These are phyloP conservation scores for Enteromius trimaculatus DNA, from an alignment of 2,797 vertebrate genomes.

Conservation along the genomic window DNA sequence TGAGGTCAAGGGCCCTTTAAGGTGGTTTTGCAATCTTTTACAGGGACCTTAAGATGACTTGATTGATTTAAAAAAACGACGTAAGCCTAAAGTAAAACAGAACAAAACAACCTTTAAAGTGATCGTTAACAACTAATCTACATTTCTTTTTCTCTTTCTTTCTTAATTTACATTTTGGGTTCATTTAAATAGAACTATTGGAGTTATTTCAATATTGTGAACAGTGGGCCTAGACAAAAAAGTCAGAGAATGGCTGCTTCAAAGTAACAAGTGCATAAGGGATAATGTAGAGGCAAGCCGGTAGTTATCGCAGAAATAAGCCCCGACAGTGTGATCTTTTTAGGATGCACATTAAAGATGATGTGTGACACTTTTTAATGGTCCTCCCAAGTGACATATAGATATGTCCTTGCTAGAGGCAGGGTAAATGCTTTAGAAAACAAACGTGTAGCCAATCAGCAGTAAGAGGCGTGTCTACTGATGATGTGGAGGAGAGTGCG, in stretches of 20 bases:
- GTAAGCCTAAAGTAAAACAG: background rate
- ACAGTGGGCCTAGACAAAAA: background rate
- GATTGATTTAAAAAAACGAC: background rate
- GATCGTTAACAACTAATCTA: background rate
- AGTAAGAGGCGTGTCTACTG: too few relatives aligned
- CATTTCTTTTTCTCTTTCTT: background rate
- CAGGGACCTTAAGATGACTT: background rate
- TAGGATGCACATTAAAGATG: background rate
- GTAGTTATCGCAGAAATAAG: too few relatives aligned
- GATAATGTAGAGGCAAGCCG: too few relatives aligned
- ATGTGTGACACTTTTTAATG: background rate
- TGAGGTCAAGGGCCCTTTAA: background rate
- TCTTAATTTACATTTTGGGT: background rate
- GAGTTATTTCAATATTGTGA: background rate
- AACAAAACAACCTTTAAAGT: background rate
- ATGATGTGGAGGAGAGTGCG: too few relatives aligned
- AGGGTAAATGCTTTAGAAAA: too few relatives aligned
- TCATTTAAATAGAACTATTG: background rate
- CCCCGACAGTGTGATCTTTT: background rate
- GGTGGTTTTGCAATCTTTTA: background rate
- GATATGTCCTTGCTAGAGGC: too few relatives aligned
- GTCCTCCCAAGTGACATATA: too few relatives aligned
- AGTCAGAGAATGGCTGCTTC: background rate
- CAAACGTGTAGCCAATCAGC: too few relatives aligned
- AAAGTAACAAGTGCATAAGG: background rate